phyloP scores from a whole-genome alignment of 1,140 invertebrate genomes.

The Drosophila ogumai region DNA sequence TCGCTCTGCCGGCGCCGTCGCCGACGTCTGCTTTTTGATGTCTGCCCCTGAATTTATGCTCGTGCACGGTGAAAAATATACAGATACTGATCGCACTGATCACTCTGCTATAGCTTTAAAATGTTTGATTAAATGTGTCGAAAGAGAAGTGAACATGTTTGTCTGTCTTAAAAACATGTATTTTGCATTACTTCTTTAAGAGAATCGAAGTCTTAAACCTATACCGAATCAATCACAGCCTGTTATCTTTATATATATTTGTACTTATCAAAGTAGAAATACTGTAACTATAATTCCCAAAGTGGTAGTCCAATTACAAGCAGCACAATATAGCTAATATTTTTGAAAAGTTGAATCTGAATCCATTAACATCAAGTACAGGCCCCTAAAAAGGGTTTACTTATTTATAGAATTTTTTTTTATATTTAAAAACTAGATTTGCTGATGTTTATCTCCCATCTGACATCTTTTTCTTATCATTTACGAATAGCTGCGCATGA shows the following conservation, averaged over 20 bases:
- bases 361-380: too few relatives aligned
- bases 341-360: too few relatives aligned
- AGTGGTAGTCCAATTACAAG: too few relatives aligned
- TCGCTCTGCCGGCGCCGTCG: conserved; percentile 63
- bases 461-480: background rate
- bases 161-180: too few relatives aligned
- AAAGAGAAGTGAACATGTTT: too few relatives aligned
- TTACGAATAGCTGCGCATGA: too few relatives aligned
- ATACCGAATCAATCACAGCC: too few relatives aligned
- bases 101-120: background rate
- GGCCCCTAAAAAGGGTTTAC: too few relatives aligned
- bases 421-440: background rate
- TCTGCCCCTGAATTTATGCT: conserved; percentile 77
- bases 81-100: conserved; percentile 3
- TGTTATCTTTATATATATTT: background rate
- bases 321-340: too few relatives aligned
- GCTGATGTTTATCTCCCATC: background rate
- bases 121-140: background rate
- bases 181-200: background rate
- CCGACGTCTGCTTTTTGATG: conserved; percentile 55
- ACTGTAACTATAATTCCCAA: too few relatives aligned
- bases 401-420: background rate
- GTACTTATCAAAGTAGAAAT: background rate
- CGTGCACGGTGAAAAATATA: conserved; percentile 16
- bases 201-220: background rate